Conservation (phyloP, 2,113 vertebrate species). For the Nibea coibor region DNA sequence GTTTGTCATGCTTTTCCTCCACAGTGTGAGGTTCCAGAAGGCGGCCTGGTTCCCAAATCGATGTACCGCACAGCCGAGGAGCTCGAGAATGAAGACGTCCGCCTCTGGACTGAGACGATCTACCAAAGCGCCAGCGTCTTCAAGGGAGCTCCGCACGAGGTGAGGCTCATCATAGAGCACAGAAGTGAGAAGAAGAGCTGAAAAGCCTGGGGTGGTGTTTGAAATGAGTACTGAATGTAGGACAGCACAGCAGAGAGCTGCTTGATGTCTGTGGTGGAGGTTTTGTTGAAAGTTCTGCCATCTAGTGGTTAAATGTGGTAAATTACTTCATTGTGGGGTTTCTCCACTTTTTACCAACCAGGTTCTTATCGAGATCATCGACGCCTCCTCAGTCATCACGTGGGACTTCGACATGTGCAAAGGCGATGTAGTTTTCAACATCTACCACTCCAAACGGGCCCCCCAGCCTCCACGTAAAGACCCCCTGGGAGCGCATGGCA, state of each 20-base stretch:
- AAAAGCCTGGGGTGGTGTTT: not conserved
- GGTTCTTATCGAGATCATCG: conserved; percentile 94
- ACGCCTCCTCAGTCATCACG: conserved; percentile 95
- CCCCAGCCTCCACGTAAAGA: conserved; percentile 93
- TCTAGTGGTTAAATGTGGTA: conserved; percentile 55
- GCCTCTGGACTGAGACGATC: conserved; percentile 96
- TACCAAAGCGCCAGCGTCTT: conserved; percentile 96
- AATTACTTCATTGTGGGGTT: not conserved
- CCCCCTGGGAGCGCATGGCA: conserved; percentile 89
- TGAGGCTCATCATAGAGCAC: conserved; percentile 60
- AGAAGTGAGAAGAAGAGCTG: not conserved
- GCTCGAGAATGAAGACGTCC: conserved; percentile 92
- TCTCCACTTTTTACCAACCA: conserved; percentile 57
- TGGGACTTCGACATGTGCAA: conserved; percentile 99
- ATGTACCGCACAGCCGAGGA: conserved; percentile 96
- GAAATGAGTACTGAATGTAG: conserved; percentile 12
- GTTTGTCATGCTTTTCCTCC: not conserved
- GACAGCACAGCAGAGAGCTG: conserved; percentile 13
- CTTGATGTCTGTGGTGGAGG: not conserved
- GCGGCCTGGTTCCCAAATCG: conserved; percentile 95
- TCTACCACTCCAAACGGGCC: conserved; percentile 94
- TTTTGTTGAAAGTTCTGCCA: conserved; percentile 47
- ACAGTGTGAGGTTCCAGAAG: conserved; percentile 96
- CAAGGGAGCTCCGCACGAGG: conserved; percentile 90
- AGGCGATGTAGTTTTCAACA: conserved; percentile 95